Percentiles rank a stretch among this genome's conserved stretches.
phyloP scores from a whole-genome alignment of 2,888 invertebrate species.

The Diarsia brunnea region DNA sequence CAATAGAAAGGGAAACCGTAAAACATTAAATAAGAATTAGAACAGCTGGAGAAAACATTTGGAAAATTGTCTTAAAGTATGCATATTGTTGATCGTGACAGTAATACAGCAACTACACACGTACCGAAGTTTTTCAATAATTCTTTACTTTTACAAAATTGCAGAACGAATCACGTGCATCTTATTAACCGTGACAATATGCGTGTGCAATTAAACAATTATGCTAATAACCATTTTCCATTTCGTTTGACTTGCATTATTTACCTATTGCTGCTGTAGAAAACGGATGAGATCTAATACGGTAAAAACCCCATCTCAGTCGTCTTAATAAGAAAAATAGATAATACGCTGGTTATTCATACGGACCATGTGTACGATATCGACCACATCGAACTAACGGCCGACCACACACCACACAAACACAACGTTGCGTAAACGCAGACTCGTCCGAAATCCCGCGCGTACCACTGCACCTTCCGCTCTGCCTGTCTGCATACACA shows the following conservation, averaged over 20 bases:
- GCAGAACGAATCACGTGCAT: conserved; percentile 7
- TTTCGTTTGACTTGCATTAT: conserved; percentile 47
- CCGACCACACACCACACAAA: neutral
- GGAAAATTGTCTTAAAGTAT: neutral
- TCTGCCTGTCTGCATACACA: neutral
- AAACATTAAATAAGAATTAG: neutral
- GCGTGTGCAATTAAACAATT: conserved; percentile 48
- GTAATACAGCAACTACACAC: neutral
- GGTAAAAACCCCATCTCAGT: neutral
- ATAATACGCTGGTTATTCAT: neutral
- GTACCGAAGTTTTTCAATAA: too few relatives aligned
- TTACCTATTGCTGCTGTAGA: neutral
- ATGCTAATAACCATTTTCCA: conserved; percentile 46
- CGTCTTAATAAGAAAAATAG: neutral
- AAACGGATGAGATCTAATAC: conserved; percentile 3
- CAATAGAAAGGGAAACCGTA: neutral
- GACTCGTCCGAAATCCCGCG: neutral
- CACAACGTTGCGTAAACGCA: neutral
- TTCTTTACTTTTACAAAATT: conserved; percentile 25
- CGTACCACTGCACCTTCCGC: neutral
- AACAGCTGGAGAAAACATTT: neutral
- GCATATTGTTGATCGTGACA: neutral
- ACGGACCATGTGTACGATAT: neutral
- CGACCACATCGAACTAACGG: neutral
- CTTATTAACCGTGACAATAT: conserved; percentile 33